Evolutionary conservation across 2,797 vertebrate genomes (phyloP).

Genomic region (Poeciliopsis gracilis): DNA sequence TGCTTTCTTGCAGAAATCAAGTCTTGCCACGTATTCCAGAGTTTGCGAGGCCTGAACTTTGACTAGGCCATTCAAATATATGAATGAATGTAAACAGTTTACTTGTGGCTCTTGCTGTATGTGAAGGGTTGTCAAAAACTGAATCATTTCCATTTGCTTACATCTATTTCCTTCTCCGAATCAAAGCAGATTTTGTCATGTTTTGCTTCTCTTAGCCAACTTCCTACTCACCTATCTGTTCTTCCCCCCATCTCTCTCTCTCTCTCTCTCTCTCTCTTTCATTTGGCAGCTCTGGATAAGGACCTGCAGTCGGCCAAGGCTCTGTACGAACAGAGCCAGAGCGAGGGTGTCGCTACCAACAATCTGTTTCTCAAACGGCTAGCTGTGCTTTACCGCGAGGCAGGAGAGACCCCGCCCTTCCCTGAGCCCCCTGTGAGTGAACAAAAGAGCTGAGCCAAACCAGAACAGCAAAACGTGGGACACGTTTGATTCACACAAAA

Average conservation of each 20-base stretch:
- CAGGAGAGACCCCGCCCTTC: constrained; percentile 86
- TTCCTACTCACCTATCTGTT: constrained; percentile 14
- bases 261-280: neutral
- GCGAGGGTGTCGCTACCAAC: constrained; percentile 74
- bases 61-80: neutral
- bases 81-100: neutral
- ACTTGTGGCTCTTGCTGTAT: neutral
- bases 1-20: neutral
- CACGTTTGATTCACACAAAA: neutral
- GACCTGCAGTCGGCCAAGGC: constrained; percentile 85
- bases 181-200: constrained; percentile 1
- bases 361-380: constrained; percentile 89
- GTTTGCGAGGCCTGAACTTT: neutral
- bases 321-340: constrained; percentile 80
- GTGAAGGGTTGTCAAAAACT: neutral
- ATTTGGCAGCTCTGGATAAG: constrained; percentile 79
- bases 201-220: neutral
- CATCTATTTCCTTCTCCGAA: neutral
- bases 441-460: neutral
- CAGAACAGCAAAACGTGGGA: neutral
- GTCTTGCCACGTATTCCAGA: neutral
- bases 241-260: neutral
- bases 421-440: constrained; percentile 91
- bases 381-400: constrained; percentile 82
- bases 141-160: neutral